Percentiles rank a stretch among this genome's conserved stretches.
These are phyloP conservation scores for Crenichthys baileyi DNA, from an alignment of 2,797 vertebrate species.

Conservation along the genomic window DNA sequence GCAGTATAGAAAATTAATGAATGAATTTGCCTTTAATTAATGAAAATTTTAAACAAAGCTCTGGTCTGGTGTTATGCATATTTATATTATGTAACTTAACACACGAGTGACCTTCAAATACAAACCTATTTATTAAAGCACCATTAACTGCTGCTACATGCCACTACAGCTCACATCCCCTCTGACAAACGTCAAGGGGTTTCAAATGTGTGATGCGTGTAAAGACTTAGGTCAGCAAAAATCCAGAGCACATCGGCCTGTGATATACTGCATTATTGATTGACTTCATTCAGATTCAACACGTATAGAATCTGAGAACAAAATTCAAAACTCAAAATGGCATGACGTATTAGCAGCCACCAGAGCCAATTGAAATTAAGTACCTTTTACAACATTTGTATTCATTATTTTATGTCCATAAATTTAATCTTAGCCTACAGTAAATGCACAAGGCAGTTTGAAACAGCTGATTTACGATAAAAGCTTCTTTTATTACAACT, in stretches of 20 bases:
- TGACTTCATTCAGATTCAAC: constrained; percentile 68
- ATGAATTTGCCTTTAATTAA: not conserved
- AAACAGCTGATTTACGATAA: constrained; percentile 66
- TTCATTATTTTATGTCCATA: constrained; percentile 69
- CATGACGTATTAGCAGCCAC: constrained; percentile 61
- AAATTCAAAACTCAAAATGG: constrained; percentile 58
- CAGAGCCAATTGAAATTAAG: constrained; percentile 66
- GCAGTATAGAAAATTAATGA: too few relatives aligned
- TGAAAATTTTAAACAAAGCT: not conserved
- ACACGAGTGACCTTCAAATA: constrained; percentile 14
- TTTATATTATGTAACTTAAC: not conserved
- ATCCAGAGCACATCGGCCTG: constrained; percentile 34
- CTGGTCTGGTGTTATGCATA: not conserved
- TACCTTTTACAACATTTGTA: constrained; percentile 70
- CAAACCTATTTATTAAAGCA: constrained; percentile 1
- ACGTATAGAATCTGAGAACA: constrained; percentile 57
- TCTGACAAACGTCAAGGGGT: constrained; percentile 43
- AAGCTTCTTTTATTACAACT: constrained; percentile 69
- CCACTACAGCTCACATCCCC: constrained; percentile 17
- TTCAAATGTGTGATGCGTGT: constrained; percentile 59
- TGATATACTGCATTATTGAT: constrained; percentile 73
- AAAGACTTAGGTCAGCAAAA: constrained; percentile 71
- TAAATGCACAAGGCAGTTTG: constrained; percentile 45
- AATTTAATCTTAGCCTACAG: constrained; percentile 58
- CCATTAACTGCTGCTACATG: constrained; percentile 4